Base-by-base conservation (phyloP, 2,797 vertebrate genomes). In the Poecilia gillii region DNA sequence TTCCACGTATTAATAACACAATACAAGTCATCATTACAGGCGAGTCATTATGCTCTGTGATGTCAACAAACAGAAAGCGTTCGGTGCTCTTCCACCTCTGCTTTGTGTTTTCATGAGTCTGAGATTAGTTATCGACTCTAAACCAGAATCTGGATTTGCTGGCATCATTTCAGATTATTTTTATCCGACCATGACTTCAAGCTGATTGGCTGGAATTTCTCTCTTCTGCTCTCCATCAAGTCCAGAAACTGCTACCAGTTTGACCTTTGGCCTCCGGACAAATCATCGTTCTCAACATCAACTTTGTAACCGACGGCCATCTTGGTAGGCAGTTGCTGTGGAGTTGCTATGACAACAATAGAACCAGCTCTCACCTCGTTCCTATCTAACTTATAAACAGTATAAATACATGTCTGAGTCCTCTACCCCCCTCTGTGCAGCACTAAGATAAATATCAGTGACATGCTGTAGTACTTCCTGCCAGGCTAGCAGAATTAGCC, bases 1-100 rank as follows among this genome's bases (percentile, higher is more conserved):
- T 39, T n/a, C 31, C 18, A 53, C 25, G 33, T 53, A 73, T 73
- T 53, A 36, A 73, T 39, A 51, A 53, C 72, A 73, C 33, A 70
- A 70, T 41, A 68, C 20, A 41, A 23, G 36, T 43, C 14, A 43
- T 43, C 4, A 53, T 39, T 51, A 39, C 47, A 51, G 66, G 66
- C 25, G 23, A 70, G 72, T 51, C 72, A 23, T 39, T 51, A 36
- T 49, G 8, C 46, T 23, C 49, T n/a, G 41, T 14, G 68, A 41
- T 16, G 68, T 70, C 39, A 70, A 45, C 41, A 45, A 45, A 66
- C 33, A 41, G 36, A 70, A 25, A 6, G 14, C 6, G n/a, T n/a
- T n/a, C 39, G 33, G 36, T 36, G 23, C 16, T 36, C 9, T 23
- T 39, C 33, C 18, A 13, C 6, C 62, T 68, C 23, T 6, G 12